Evolutionary conservation across 2,797 vertebrate genomes (phyloP), one percentile per base, ranked within the genome.

Genomic region (Pagetopsis macropterus): DNA sequence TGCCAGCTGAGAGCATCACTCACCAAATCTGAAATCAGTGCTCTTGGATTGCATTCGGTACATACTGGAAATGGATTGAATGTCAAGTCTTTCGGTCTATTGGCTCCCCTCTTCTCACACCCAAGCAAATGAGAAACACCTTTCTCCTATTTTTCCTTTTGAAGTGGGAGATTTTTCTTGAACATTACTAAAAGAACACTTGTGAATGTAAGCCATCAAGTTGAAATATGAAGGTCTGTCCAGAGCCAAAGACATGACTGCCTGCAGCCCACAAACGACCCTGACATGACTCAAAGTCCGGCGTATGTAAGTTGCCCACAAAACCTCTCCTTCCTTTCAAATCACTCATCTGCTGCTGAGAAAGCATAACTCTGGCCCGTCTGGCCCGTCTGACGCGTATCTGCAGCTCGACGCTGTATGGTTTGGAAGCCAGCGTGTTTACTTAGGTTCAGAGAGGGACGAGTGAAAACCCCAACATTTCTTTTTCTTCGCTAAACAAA

Each of bases 351-450:
- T 78, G 21, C 73, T 88, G 88, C 91, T 92, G 90, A 89, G 88
- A 93, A 92, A 92, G 88, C 87, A 88, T 72, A 86, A 88, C 78
- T 78, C 83, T 41, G 27, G 76, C 84, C 65, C 41, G 61, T 78
- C 85, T 41, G 27, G 76, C 84, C 65, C 43, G 61, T 77, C 85
- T 87, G 89, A 89, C 60, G 59, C 60, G 48, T 75, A 87, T 88
- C 87, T 87, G 87, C 85, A 90, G 77, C 65, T 46, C 41, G 13
- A 79, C 76, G 83, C 65, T 81, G 88, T 91, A 89, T 90, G 91
- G 83, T 92, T 93, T 94, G 92, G 92, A 93, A 91, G 64, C 72
- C 51, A 67, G 37, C 1, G 10, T 92, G 90, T 94, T 94, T 91
- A 89, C 89, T 93, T 92, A 88, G 91, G 87, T 91, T 82, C 89